Evolutionary conservation across 2,113 vertebrate species (phyloP).

Genomic region (Prunella himalayana): DNA sequence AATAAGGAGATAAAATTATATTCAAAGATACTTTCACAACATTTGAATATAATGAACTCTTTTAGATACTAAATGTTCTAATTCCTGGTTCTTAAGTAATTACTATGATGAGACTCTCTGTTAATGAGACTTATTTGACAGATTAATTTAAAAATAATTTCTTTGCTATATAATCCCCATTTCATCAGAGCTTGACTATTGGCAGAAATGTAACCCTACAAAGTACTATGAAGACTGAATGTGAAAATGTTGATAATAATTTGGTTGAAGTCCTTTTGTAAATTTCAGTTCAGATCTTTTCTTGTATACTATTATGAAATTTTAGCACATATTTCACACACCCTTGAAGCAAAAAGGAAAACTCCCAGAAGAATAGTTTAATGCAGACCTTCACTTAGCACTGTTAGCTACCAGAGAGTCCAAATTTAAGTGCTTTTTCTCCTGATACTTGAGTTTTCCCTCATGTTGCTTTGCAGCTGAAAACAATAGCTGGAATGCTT

Average conservation of each 20-base stretch:
- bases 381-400: neutral
- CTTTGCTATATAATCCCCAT: neutral
- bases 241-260: neutral
- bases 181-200: neutral
- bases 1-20: neutral
- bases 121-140: conserved; percentile 15
- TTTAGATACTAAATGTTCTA: neutral
- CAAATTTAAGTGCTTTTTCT: neutral
- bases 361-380: neutral
- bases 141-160: neutral
- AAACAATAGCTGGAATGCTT: neutral
- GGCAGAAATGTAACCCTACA: neutral
- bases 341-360: neutral
- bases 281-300: neutral
- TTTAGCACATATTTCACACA: neutral
- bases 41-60: neutral
- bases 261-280: neutral
- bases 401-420: neutral
- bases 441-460: neutral
- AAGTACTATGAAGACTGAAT: neutral
- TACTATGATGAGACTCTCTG: neutral
- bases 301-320: neutral
- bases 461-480: neutral
- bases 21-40: neutral
- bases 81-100: neutral